A percentile compares a stretch with the other conserved stretches of the same genome.
These are phyloP conservation scores for Harpegnathos saltator DNA, from an alignment of 1,140 invertebrate species.

Conservation along the genomic window DNA sequence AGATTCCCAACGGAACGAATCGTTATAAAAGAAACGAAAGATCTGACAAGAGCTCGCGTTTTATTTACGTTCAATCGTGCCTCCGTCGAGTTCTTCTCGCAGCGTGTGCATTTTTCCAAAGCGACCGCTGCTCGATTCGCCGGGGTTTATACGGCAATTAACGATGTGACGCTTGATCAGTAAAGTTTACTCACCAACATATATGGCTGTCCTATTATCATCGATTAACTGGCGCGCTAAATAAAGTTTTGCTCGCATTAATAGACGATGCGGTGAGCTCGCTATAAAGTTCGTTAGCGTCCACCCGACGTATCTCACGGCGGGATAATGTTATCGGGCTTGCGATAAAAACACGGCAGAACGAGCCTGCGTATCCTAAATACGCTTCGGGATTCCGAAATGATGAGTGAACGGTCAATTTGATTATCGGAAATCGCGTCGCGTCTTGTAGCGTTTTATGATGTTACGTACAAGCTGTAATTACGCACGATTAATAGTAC, in stretches of 20 bases:
- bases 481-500: too few relatives aligned
- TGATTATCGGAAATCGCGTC: not conserved
- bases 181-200: not conserved
- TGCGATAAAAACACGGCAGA: not conserved
- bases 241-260: constrained; percentile 37
- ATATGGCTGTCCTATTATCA: constrained; percentile 9
- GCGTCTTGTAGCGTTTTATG: not conserved
- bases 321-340: not conserved
- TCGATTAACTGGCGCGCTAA: constrained; percentile 19
- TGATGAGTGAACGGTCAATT: not conserved
- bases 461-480: not conserved
- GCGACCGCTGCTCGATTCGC: constrained; percentile 12
- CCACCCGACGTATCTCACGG: not conserved
- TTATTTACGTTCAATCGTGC: constrained; percentile 5
- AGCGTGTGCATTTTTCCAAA: not conserved
- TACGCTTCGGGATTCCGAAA: not conserved
- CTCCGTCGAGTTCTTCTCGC: too few relatives aligned
- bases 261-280: constrained; percentile 6
- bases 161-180: constrained; percentile 32
- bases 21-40: not conserved
- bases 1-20: not conserved
- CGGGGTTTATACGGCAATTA: constrained; percentile 5
- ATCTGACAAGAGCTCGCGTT: not conserved
- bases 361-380: not conserved
- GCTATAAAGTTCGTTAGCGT: constrained; percentile 35